These are phyloP conservation scores for Clivina fossor DNA, from an alignment of 2,888 invertebrate species.

Conservation along the genomic window DNA sequence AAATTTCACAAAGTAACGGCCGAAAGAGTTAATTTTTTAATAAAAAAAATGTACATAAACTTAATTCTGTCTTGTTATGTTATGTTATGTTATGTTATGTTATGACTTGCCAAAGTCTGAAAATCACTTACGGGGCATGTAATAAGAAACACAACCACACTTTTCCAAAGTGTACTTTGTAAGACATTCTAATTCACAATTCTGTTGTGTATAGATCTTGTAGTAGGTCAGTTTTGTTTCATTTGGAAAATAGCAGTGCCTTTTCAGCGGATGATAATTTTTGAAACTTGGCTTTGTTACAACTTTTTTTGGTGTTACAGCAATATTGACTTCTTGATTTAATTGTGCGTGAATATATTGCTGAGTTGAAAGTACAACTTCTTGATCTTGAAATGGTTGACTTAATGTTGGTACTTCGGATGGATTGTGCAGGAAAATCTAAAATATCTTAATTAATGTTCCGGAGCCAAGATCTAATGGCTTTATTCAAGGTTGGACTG, in stretches of 20 bases:
- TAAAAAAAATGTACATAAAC: too few relatives aligned
- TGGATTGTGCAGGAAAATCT: conserved; percentile 47
- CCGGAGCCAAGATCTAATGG: too few relatives aligned
- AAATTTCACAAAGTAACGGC: too few relatives aligned
- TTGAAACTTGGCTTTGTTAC: conserved; percentile 41
- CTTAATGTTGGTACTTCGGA: conserved; percentile 44
- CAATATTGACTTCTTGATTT: conserved; percentile 39
- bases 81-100: too few relatives aligned
- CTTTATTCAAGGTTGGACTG: too few relatives aligned
- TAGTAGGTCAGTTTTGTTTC: conserved; percentile 42
- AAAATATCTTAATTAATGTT: conserved; percentile 5
- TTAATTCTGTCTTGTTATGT: too few relatives aligned
- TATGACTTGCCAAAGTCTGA: too few relatives aligned
- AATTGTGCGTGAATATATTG: conserved; percentile 41
- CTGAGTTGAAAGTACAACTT: too few relatives aligned
- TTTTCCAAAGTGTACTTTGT: conserved; percentile 39
- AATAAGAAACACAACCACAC: conserved; percentile 42
- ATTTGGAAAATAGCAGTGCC: conserved; percentile 43
- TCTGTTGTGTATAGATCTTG: conserved; percentile 42
- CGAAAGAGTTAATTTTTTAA: too few relatives aligned
- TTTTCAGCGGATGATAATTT: conserved; percentile 37
- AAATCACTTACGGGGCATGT: conserved; percentile 45
- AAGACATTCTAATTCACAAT: conserved; percentile 44
- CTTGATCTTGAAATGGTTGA: too few relatives aligned
- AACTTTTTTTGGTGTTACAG: conserved; percentile 41